Base-by-base conservation (phyloP, 2,797 vertebrate species). In the Synaphobranchus kaupii region DNA sequence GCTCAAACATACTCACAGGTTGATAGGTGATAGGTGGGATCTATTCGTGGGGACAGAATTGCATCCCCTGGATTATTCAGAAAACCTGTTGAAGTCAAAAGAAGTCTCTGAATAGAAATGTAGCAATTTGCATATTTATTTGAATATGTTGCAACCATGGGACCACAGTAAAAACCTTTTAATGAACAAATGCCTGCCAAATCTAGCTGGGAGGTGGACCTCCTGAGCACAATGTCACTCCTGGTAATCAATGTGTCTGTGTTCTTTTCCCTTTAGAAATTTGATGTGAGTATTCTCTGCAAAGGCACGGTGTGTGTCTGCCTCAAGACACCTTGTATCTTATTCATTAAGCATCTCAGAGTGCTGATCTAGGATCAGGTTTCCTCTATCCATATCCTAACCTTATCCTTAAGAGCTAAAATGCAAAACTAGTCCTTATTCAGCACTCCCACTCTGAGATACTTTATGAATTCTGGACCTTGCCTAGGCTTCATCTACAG, bases 91-190 rank as follows among this genome's bases (percentile, higher is more conserved):
- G 68, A 93, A 96, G 89, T 94, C 89, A 90, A 89, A 94, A 92
- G 90, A 91, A 94, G 71, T 89, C 93, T 94, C 91, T 93, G 92
- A 95, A 94, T 93, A 92, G 90, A 91, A 91, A 90, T 94, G 86
- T 89, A 92, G 85, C 93, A 85, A 95, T 95, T 95, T 96, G 89
- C 94, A 94, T 95, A 94, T 92, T 95, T 94, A 94, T 95, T 95
- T 94, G 93, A 95, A 93, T 90, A 88, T 50, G 68, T 88, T 10
- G 66, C 91, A 91, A 88, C 92, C 92, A 66, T 89, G 91, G 93
- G 92, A 95, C 88, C 80, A 73, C 85, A 91, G 91, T 92, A 88
- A 83, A 89, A 94, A 86, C 68, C 89, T 15, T 71, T 73, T 90
- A 92, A 93, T 91, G 90, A 94, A 92, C 90, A 94, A 94, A 92